Conservation (phyloP, 2,113 vertebrate genomes). For the Daphoenositta chrysoptera region DNA sequence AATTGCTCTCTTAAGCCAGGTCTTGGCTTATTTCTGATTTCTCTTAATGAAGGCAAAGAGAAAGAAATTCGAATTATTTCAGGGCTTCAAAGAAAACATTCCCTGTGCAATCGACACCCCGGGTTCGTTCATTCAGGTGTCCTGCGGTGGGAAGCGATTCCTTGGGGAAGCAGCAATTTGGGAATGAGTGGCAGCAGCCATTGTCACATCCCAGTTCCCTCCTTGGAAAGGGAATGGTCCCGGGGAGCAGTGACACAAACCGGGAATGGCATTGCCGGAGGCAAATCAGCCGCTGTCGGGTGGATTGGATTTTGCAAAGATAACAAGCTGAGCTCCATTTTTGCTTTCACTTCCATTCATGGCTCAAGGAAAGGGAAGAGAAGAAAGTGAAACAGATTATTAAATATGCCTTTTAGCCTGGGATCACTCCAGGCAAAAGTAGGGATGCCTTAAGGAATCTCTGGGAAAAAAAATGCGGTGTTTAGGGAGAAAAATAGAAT, state of each 20-base stretch:
- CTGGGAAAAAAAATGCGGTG: accelerated
- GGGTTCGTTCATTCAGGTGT: neutral
- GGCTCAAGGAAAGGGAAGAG: neutral
- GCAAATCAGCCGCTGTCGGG: neutral
- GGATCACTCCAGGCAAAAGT: neutral
- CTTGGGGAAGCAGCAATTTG: neutral
- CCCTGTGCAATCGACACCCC: neutral
- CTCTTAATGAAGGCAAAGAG: neutral
- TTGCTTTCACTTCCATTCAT: neutral
- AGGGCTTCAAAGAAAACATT: neutral
- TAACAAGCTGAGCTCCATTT: neutral
- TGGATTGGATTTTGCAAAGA: neutral
- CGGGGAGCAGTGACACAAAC: neutral
- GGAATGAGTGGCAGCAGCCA: neutral
- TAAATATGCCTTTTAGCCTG: slow-evolving; percentile 4
- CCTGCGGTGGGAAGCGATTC: neutral
- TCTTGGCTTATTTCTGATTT: neutral
- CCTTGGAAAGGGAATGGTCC: neutral
- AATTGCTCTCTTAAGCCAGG: neutral
- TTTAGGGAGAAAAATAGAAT: neutral
- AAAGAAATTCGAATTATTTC: neutral
- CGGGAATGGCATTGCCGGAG: neutral
- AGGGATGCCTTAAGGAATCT: neutral
- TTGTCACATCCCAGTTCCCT: neutral
- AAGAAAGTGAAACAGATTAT: neutral